These are phyloP conservation scores for Eubucco bourcierii DNA, from an alignment of 2,113 vertebrate genomes.

Conservation along the genomic window DNA sequence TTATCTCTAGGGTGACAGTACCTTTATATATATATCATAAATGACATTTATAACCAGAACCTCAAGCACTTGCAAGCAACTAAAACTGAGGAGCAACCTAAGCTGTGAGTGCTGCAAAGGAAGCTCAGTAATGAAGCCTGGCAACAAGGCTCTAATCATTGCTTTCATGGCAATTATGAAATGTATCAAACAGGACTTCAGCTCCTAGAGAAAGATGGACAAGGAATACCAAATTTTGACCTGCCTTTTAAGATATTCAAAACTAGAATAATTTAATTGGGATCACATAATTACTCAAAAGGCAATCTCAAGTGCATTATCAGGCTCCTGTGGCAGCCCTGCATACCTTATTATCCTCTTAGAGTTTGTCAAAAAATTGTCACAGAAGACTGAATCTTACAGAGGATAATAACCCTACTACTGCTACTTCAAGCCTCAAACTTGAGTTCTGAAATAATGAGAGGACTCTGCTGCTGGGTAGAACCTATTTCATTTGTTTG, in stretches of 20 bases:
- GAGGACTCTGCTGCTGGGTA: constrained; percentile 27
- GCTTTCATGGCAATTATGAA: constrained; percentile 53
- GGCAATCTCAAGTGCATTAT: constrained; percentile 55
- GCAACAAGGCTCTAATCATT: constrained; percentile 33
- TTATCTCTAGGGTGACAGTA: not conserved
- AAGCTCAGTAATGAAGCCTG: constrained; percentile 37
- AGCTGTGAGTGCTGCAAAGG: not conserved
- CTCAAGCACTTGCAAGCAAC: not conserved
- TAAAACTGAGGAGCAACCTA: not conserved
- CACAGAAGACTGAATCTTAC: constrained; percentile 57
- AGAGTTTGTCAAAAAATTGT: constrained; percentile 76
- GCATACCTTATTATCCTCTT: constrained; percentile 70
- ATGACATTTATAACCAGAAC: constrained; percentile 4
- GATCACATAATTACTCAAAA: constrained; percentile 73
- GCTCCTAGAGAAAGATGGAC: constrained; percentile 43
- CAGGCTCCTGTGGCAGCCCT: constrained; percentile 57
- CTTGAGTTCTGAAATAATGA: constrained; percentile 61
- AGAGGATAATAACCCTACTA: constrained; percentile 69
- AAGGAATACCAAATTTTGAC: constrained; percentile 64
- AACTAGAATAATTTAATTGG: constrained; percentile 70
- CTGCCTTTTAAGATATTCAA: constrained; percentile 58
- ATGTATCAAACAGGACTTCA: constrained; percentile 24
- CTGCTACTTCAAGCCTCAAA: constrained; percentile 42
- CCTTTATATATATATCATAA: constrained; percentile 10
- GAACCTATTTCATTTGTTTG: not conserved